Evolutionary conservation across 2,888 invertebrate genomes (phyloP).

Genomic region (Philhelius pedissequus): DNA sequence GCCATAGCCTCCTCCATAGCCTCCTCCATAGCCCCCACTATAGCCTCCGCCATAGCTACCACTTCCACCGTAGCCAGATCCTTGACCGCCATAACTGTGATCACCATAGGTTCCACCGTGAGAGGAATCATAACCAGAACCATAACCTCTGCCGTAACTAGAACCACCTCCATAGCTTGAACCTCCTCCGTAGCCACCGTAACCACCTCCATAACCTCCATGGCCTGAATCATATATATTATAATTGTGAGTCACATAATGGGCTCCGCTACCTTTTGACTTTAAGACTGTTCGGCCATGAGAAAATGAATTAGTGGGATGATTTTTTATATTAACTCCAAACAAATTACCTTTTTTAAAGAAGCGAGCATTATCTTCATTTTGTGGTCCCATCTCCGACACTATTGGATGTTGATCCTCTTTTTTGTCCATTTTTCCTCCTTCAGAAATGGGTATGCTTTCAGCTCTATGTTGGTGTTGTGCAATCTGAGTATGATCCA

Average conservation of each 20-base stretch:
- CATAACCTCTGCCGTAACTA: neutral
- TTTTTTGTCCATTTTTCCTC: slow-evolving; percentile 2
- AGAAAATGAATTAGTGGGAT: slow-evolving; percentile 46
- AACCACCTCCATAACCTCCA: slow-evolving; percentile 9
- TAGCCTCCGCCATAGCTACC: slow-evolving; percentile 37
- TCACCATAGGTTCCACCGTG: slow-evolving; percentile 12
- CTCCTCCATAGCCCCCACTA: slow-evolving; percentile 31
- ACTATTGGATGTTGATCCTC: slow-evolving; percentile 45
- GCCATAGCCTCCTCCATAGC: slow-evolving; percentile 35
- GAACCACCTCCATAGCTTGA: neutral
- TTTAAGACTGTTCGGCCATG: slow-evolving; percentile 54
- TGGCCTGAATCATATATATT: slow-evolving; percentile 67
- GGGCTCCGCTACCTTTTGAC: neutral
- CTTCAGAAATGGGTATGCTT: slow-evolving; percentile 9
- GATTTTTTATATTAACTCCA: slow-evolving; percentile 71
- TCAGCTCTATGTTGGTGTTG: neutral
- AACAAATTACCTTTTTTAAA: slow-evolving; percentile 75
- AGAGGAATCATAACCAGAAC: too few species aligned
- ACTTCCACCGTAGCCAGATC: slow-evolving; percentile 12
- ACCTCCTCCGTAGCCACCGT: neutral
- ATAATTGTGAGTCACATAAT: slow-evolving; percentile 62
- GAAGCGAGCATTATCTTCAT: slow-evolving; percentile 37
- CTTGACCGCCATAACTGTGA: slow-evolving; percentile 20
- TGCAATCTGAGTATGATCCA: neutral
- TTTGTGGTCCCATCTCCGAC: slow-evolving; percentile 54